A percentile compares a stretch with the other conserved stretches of the same genome.
Conservation (phyloP, 1,140 invertebrate species). For the Aporrectodea caliginosa region DNA sequence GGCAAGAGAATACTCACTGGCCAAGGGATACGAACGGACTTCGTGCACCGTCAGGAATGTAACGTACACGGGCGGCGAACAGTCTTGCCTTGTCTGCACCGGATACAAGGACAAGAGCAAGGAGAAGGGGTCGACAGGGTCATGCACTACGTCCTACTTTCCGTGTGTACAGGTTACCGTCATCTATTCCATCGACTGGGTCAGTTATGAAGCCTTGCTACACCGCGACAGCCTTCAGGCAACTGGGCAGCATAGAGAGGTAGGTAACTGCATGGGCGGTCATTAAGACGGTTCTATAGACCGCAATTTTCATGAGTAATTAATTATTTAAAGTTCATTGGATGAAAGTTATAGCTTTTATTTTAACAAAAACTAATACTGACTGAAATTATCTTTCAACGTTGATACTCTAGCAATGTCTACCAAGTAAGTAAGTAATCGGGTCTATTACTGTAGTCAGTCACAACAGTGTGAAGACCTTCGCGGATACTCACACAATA, state of each 20-base stretch:
- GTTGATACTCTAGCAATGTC: too few species aligned
- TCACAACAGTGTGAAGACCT: too few species aligned
- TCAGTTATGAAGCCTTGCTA: slow-evolving; percentile 15
- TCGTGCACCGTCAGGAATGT: neutral
- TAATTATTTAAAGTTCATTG: too few species aligned
- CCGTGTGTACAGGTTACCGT: slow-evolving; percentile 28
- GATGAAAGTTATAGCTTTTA: too few species aligned
- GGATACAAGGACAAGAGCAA: neutral
- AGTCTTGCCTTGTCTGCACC: neutral
- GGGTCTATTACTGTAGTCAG: too few species aligned
- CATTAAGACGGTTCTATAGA: too few species aligned
- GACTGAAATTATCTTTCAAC: too few species aligned
- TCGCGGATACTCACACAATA: too few species aligned
- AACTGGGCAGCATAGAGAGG: slow-evolving; percentile 21
- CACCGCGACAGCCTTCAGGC: slow-evolving; percentile 34
- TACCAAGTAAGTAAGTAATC: too few species aligned
- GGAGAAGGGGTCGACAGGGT: slow-evolving; percentile 24
- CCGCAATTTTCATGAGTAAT: too few species aligned
- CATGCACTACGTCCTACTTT: slow-evolving; percentile 24
- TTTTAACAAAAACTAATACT: too few species aligned
- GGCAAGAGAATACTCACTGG: slow-evolving; percentile 16
- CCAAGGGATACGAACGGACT: neutral
- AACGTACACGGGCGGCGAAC: neutral
- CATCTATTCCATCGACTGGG: slow-evolving; percentile 18
- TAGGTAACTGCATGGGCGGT: too few species aligned